These are phyloP conservation scores for Plusia festucae DNA, from an alignment of 2,888 invertebrate genomes.

Conservation along the genomic window DNA sequence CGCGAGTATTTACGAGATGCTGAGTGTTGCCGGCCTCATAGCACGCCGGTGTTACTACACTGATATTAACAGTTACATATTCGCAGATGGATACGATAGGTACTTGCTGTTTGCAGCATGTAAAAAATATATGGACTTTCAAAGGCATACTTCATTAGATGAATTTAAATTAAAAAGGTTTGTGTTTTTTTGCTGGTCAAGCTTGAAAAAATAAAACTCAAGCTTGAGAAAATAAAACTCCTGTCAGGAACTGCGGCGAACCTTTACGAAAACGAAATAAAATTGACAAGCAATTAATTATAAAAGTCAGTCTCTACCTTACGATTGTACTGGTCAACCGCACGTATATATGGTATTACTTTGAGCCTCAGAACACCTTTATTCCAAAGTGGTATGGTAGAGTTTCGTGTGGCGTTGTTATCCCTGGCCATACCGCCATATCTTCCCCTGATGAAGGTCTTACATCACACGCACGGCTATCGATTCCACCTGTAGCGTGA, in stretches of 20 bases:
- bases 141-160: background rate
- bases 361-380: background rate
- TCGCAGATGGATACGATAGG: background rate
- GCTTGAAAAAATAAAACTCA: background rate
- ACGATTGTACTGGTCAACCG: background rate
- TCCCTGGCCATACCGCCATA: background rate
- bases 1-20: conserved; percentile 8
- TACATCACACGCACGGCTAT: conserved; percentile 8
- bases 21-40: background rate
- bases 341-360: background rate
- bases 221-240: too few relatives aligned
- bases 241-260: background rate
- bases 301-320: conserved; percentile 1
- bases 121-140: background rate
- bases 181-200: background rate
- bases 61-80: conserved; percentile 5
- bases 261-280: background rate
- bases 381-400: background rate
- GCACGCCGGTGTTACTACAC: background rate
- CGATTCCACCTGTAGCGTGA: conserved; percentile 50
- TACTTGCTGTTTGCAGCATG: background rate
- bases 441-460: background rate
- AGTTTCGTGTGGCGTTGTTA: background rate
- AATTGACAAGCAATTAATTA: background rate
- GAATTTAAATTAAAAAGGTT: background rate